Percentiles rank a stretch among this genome's conserved stretches.
Evolutionary conservation across 64 coral and sea anemone genomes (phyloP).

Genomic region (Anthopleura sola): DNA sequence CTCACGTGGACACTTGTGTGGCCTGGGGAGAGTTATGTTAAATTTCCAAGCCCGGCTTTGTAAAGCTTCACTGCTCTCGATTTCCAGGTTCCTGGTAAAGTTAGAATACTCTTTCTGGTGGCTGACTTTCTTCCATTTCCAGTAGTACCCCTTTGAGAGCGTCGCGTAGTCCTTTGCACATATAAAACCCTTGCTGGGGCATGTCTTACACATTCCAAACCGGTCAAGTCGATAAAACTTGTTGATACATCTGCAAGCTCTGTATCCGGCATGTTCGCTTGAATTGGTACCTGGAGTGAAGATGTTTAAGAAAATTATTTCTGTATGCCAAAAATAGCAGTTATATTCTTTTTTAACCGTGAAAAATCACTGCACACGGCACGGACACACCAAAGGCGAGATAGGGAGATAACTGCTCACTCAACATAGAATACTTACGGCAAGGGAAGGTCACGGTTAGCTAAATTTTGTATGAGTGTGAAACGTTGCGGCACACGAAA

Average conservation of each 20-base stretch:
- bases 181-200: not conserved
- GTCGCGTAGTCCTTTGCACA: constrained; percentile 28
- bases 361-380: too few relatives aligned
- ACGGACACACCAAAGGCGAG: too few relatives aligned
- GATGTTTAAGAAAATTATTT: not conserved
- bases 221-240: constrained; percentile 53
- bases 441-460: too few relatives aligned
- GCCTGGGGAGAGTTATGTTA: constrained; percentile 26
- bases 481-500: too few relatives aligned
- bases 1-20: constrained; percentile 17
- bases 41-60: not conserved
- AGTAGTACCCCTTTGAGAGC: constrained; percentile 28
- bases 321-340: not conserved
- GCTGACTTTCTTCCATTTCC: constrained; percentile 37
- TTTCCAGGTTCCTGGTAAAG: constrained; percentile 35
- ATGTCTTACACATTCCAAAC: constrained; percentile 31
- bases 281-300: constrained; percentile 32
- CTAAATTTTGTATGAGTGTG: too few relatives aligned
- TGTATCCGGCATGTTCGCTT: constrained; percentile 22
- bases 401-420: too few relatives aligned
- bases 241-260: constrained; percentile 42
- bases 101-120: not conserved
- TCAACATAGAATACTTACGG: too few relatives aligned
- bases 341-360: not conserved
- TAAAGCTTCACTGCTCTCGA: not conserved